Evolutionary conservation across 2,888 invertebrate genomes (phyloP), one percentile per base, ranked within the genome.

Genomic region (Ichneumon xanthorius): DNA sequence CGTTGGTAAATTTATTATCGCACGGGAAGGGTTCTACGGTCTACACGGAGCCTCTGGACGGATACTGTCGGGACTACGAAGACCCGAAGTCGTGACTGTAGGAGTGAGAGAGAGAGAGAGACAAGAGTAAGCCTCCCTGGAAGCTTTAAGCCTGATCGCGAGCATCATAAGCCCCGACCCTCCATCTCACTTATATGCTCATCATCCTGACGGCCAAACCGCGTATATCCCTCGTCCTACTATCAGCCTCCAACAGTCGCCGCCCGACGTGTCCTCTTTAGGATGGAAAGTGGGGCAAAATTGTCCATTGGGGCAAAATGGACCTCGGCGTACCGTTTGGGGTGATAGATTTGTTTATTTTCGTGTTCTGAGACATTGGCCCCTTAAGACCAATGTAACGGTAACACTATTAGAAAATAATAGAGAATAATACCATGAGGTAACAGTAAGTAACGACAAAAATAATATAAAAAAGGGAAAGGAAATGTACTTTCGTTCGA

Each of bases 121-220:
- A 45, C 50, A 79, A 68, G 78, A 72, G 73, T 75, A 79, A 73
- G 61, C 73, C 26, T 68, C 50, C 37, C 33, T n/a, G 78, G 67
- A 77, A 78, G 73, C 73, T 53, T 22, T n/a, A 33, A 65, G 37
- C 58, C 48, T 65, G 53, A 58, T 70, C 48, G 48, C 48, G 48
- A 37, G 22, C 75, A 30, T 76, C 26, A 53, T 61, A 61, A 81
- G 61, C 67, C 48, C 68, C 33, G 33, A 33, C 68, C n/a, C 73
- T 48, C 33, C 37, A 53, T 71, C 53, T 45, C 37, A 33, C 40
- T 67, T 68, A 53, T 55, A 53, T 65, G 63, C 55, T 58, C 19
- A 48, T 26, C 14, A 33, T 19, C 19, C 14, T 50, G 40, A 63
- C 58, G 22, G 11, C 11, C 22, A 58, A 58, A 58, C 58, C 58